These are phyloP conservation scores for Pygathrix nemaeus DNA, from an alignment of 2,113 vertebrate species.

Conservation along the genomic window DNA sequence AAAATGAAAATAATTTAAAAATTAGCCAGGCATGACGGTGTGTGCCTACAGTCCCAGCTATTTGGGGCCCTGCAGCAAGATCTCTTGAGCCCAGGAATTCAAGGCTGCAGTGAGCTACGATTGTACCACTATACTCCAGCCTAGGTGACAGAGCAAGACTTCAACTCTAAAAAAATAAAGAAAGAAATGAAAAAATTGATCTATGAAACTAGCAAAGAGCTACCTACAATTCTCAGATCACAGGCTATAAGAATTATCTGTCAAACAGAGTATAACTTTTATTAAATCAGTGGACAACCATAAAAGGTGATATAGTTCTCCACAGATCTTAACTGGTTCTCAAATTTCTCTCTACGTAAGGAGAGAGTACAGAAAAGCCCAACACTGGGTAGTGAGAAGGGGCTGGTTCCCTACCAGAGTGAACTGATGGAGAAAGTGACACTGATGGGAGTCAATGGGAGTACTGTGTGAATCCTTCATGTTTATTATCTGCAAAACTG, in stretches of 20 bases:
- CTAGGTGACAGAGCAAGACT: no score
- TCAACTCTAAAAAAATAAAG: no score
- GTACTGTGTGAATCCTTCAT: rapidly evolving
- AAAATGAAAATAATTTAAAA: no score
- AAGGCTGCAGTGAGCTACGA: no score
- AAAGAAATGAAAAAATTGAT: no score
- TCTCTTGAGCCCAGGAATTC: no score
- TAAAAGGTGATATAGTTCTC: neutral
- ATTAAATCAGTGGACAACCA: neutral
- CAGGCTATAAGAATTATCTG: neutral
- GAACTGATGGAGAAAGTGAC: neutral
- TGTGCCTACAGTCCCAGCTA: no score
- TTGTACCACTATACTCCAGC: no score
- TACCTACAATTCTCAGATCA: neutral
- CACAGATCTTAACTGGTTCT: neutral
- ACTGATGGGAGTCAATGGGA: rapidly evolving
- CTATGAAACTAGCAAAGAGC: neutral
- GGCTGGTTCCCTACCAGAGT: no score
- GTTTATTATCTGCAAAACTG: neutral
- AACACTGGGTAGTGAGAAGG: rapidly evolving
- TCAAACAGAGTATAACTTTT: neutral
- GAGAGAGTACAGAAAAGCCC: neutral
- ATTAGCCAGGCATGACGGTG: no score
- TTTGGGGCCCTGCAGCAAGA: no score
- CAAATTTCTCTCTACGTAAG: neutral